Conservation (phyloP, 2,888 invertebrate genomes). For the Andrena bicolor region DNA sequence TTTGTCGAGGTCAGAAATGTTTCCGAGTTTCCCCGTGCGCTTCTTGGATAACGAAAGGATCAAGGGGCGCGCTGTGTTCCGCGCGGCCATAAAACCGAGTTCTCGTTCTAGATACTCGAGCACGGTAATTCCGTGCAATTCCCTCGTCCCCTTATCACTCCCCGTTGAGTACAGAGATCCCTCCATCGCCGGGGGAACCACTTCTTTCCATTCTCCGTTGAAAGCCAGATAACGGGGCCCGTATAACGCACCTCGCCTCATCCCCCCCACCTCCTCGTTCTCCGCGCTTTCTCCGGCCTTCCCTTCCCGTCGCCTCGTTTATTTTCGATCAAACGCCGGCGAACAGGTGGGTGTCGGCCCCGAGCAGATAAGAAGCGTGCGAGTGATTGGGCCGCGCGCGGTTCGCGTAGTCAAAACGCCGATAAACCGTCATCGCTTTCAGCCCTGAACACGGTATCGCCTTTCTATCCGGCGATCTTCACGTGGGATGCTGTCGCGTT, state of each 20-base stretch:
- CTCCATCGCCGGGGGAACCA: constrained; percentile 36
- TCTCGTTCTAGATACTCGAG: constrained; percentile 49
- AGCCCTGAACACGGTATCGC: constrained; percentile 43
- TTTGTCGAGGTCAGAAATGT: constrained; percentile 38
- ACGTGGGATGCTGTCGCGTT: constrained; percentile 42
- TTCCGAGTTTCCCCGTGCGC: constrained; percentile 13
- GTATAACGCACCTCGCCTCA: constrained; percentile 21
- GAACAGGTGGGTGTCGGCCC: constrained; percentile 68
- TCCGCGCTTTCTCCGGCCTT: background rate
- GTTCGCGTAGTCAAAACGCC: constrained; percentile 48
- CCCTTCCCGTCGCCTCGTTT: constrained; percentile 37
- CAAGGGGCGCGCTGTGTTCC: constrained; percentile 24
- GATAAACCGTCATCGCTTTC: constrained; percentile 60
- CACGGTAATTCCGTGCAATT: constrained; percentile 53
- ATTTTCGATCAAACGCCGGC: constrained; percentile 27
- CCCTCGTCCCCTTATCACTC: constrained; percentile 50
- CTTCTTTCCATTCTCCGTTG: constrained; percentile 49
- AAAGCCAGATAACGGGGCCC: constrained; percentile 52
- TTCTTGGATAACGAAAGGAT: constrained; percentile 22
- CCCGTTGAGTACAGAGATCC: constrained; percentile 33
- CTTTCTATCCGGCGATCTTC: constrained; percentile 66
- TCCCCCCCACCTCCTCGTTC: background rate
- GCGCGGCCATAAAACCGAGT: constrained; percentile 50
- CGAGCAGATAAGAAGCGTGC: constrained; percentile 44
- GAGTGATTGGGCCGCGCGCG: constrained; percentile 21